A percentile compares a stretch with the other conserved stretches of the same genome.
phyloP scores from a whole-genome alignment of 2,113 vertebrate genomes.

The Euleptes europaea region DNA sequence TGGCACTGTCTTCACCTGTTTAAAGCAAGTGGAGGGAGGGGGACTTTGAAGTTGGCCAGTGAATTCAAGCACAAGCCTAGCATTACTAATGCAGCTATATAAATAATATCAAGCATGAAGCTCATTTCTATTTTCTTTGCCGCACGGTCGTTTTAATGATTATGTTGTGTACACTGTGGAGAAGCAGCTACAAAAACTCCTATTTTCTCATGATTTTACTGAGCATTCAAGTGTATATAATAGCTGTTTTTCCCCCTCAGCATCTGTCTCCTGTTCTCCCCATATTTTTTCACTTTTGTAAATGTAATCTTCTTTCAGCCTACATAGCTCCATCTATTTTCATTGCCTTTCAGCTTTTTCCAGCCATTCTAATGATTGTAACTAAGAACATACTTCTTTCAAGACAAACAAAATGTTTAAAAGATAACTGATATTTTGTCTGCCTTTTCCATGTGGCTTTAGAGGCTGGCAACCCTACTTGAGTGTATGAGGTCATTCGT shows the following conservation, averaged over 20 bases:
- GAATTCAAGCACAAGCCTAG: background rate
- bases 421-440: background rate
- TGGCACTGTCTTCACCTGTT: background rate
- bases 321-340: conserved; percentile 35
- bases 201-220: conserved; percentile 46
- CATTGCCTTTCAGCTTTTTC: conserved; percentile 32
- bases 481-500: too few species aligned
- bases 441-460: background rate
- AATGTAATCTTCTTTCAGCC: conserved; percentile 18
- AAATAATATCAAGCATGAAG: conserved; percentile 34
- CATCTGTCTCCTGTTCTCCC: background rate
- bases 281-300: background rate
- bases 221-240: conserved; percentile 34
- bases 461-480: too few species aligned
- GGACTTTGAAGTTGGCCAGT: background rate
- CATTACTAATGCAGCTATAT: conserved; percentile 21
- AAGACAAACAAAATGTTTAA: conserved; percentile 12
- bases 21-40: background rate
- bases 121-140: conserved; percentile 29
- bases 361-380: conserved; percentile 23
- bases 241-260: conserved; percentile 3
- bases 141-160: conserved; percentile 29
- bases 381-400: background rate
- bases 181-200: conserved; percentile 32
- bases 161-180: conserved; percentile 1